These are phyloP conservation scores for Misgurnus anguillicaudatus DNA, from an alignment of 2,113 vertebrate genomes.

Conservation along the genomic window DNA sequence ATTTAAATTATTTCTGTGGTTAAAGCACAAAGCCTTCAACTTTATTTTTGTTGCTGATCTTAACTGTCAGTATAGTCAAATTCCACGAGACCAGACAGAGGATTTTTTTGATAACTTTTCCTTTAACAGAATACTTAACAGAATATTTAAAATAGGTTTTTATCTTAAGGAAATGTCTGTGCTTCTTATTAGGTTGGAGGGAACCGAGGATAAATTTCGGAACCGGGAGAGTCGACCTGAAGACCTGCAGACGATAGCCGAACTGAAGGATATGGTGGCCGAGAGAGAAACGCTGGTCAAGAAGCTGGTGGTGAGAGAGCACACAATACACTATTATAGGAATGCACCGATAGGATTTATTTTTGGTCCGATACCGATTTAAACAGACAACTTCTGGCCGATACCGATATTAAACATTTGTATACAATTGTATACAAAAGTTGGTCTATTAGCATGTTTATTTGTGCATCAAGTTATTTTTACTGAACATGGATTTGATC, in stretches of 20 bases:
- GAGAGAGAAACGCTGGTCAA: constrained; percentile 96
- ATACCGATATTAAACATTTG: no score
- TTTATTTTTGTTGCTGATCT: constrained; percentile 25
- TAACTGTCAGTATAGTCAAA: neutral
- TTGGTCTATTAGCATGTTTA: no score
- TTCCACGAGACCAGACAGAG: constrained; percentile 15
- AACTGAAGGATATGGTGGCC: constrained; percentile 93
- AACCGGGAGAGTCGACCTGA: constrained; percentile 94
- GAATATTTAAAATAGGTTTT: no score
- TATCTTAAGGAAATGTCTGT: neutral
- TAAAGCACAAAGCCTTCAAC: constrained; percentile 1
- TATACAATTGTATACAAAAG: no score
- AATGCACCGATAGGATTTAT: no score
- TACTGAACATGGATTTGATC: no score
- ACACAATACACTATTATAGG: neutral
- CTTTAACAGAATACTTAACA: no score
- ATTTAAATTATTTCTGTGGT: constrained; percentile 19
- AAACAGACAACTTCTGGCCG: no score
- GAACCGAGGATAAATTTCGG: constrained; percentile 94
- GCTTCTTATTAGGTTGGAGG: constrained; percentile 82
- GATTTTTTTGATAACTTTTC: neutral
- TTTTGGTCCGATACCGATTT: no score
- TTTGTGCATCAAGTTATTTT: no score
- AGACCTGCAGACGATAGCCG: constrained; percentile 92
- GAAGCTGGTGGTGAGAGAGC: constrained; percentile 91